phyloP scores from a whole-genome alignment of 2,797 vertebrate genomes.

The Cyprinella venusta region DNA sequence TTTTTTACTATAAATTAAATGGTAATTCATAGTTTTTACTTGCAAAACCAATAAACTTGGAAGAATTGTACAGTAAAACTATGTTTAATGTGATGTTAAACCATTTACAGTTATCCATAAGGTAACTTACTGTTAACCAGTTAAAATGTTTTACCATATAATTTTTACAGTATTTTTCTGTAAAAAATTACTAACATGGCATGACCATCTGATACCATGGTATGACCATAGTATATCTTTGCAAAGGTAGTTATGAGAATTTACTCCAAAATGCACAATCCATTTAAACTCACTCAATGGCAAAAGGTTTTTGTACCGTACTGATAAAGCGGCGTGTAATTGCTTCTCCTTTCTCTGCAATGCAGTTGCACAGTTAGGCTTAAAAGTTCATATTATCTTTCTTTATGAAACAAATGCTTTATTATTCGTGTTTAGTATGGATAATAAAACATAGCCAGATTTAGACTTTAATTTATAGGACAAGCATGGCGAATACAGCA shows the following conservation, averaged over 20 bases:
- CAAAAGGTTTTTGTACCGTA: neutral
- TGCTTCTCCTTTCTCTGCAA: neutral
- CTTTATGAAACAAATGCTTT: neutral
- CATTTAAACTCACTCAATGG: neutral
- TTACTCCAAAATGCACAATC: neutral
- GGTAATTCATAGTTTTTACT: neutral
- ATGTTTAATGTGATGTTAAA: neutral
- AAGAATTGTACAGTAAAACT: neutral
- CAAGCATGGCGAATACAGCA: neutral
- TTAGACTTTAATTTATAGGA: slow-evolving; percentile 3
- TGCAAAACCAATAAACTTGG: neutral
- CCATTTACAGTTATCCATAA: neutral
- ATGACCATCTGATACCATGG: neutral
- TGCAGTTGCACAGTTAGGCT: neutral
- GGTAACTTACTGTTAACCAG: neutral
- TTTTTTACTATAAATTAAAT: neutral
- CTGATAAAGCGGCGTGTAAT: neutral
- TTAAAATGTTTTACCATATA: neutral
- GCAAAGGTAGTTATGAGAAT: neutral
- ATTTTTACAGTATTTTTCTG: neutral
- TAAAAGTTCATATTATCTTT: neutral
- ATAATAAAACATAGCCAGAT: neutral
- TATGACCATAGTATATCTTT: neutral
- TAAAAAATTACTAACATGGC: neutral
- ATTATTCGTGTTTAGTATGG: neutral